Base-by-base conservation (phyloP, 2,888 invertebrate genomes). In the Schizotus pectinicornis region DNA sequence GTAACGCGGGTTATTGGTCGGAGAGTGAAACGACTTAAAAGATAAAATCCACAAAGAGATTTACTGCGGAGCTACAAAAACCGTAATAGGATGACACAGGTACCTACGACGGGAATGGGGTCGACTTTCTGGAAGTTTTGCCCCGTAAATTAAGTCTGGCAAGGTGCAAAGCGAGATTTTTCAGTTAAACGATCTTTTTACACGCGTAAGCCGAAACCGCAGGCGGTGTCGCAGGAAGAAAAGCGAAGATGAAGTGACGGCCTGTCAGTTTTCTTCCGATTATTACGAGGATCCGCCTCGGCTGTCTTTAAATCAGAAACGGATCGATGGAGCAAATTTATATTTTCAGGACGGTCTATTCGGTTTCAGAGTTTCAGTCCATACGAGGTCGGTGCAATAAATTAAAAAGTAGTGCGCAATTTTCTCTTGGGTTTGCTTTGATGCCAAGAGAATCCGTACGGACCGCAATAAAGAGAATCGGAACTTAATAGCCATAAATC, bases 41-140 rank as follows among this genome's bases (percentile, higher is more conserved):
- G 63, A 61, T 61, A 63, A 63, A 59, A 61, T 63, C 63, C 63
- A 61, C 60, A 58, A 61, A 59, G 61, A 60, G 58, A 63, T 63
- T 63, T 63, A 63, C 60, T 43, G 59, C 42, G 37, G 43, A 60
- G 60, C 60, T 58, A 59, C 54, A 63, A 63, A 63, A 63, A 60
- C 59, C 59, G 56, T 63, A 63, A 61, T 63, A 61, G 61, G 63
- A 63, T 61, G 62, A 59, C 60, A 62, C 58, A 60, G 62, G 62
- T 60, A 64, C 2, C 22, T 22, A 22, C 56, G 48, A 42, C 39
- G 54, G 45, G 45, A 62, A 62, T 54, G 59, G 52, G 61, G 62
- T 61, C 64, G 61, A 54, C 59, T 59, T 50, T 52, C 38, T 46
- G 51, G 51, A 54, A 62, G 59, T 56, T 62, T 58, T 61, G 41